Conservation (phyloP, 1,140 invertebrate species). For the Myzus persicae region DNA sequence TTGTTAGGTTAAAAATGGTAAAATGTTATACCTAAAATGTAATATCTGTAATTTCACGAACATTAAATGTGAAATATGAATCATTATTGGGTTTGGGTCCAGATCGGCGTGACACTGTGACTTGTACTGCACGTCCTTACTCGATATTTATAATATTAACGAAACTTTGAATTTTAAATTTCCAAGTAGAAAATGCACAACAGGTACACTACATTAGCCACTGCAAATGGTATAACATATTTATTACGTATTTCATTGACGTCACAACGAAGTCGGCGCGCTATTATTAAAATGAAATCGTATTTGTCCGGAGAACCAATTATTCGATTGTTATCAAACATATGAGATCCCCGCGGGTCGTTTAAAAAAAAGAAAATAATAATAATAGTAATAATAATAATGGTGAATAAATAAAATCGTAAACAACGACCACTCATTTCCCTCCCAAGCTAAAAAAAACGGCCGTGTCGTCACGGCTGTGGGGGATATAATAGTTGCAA, state of each 20-base stretch:
- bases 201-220: too few relatives aligned
- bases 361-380: background rate
- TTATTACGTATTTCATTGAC: background rate
- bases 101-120: background rate
- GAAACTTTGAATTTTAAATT: background rate
- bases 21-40: too few relatives aligned
- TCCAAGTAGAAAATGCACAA: background rate
- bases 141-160: background rate
- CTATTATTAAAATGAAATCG: background rate
- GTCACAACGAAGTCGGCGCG: background rate
- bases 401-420: background rate
- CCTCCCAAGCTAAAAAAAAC: background rate
- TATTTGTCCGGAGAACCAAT: background rate
- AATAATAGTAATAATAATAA: background rate
- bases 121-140: background rate
- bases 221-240: background rate
- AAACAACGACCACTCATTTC: background rate
- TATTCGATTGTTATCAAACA: background rate
- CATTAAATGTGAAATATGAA: background rate
- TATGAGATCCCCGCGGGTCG: background rate
- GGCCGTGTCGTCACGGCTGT: background rate
- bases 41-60: too few relatives aligned
- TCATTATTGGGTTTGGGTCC: background rate
- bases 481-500: too few relatives aligned
- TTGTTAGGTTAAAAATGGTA: too few relatives aligned